phyloP scores from a whole-genome alignment of 30 jellyfish, hydroid and myxozoan genomes.

The Sanderia malayensis region DNA sequence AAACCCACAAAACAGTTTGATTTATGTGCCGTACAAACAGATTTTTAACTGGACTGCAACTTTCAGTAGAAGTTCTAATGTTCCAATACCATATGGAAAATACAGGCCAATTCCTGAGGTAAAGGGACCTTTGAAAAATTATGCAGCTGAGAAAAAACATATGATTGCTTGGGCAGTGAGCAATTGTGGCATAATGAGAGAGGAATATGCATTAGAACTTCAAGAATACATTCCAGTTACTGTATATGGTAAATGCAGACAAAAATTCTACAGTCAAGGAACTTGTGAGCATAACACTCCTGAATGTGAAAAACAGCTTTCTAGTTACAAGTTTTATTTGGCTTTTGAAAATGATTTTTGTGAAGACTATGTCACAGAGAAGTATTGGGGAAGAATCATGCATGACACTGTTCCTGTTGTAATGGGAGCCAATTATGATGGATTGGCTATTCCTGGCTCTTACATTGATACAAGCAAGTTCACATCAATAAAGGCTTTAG shows the following conservation, averaged over 20 bases:
- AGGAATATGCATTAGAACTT: conserved; percentile 54
- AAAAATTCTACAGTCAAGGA: conserved; percentile 18
- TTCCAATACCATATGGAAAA: not conserved
- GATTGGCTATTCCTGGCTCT: conserved; percentile 62
- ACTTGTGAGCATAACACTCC: conserved; percentile 37
- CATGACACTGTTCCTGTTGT: conserved; percentile 74
- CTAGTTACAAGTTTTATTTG: conserved; percentile 47
- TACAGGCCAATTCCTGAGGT: not conserved
- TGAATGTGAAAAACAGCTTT: conserved; percentile 31
- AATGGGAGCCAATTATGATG: conserved; percentile 66
- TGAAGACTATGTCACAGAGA: conserved; percentile 72
- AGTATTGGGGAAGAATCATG: conserved; percentile 70
- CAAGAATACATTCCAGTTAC: conserved; percentile 50
- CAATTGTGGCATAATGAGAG: conserved; percentile 73
- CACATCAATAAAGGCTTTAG: conserved; percentile 44
- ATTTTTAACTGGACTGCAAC: not conserved
- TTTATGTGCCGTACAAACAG: not conserved
- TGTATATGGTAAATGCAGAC: conserved; percentile 62
- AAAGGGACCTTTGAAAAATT: not conserved
- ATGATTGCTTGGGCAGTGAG: conserved; percentile 70
- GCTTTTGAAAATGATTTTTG: conserved; percentile 77
- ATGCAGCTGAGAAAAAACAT: not conserved
- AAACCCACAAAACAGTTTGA: not conserved
- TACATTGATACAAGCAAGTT: conserved; percentile 53
- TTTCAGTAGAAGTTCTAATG: not conserved